Evolutionary conservation across 2,113 vertebrate species (phyloP).

Genomic region (Gracilinanus agilis): DNA sequence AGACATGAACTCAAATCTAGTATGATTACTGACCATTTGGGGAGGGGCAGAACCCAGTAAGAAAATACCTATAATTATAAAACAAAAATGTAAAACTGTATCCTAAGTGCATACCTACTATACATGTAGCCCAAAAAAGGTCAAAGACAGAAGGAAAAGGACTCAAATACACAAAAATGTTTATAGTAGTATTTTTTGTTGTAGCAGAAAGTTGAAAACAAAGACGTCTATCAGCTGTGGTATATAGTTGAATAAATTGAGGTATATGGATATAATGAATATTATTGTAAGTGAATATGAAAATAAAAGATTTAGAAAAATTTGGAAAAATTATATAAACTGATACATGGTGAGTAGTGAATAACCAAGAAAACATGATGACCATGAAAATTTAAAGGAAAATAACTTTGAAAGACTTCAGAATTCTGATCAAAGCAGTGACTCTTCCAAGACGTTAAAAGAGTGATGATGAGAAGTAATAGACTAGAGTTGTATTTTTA

Average conservation of each 20-base stretch:
- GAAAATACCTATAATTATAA: background rate
- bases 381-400: background rate
- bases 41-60: background rate
- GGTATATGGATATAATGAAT: background rate
- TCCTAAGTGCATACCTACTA: background rate
- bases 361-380: background rate
- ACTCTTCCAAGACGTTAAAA: background rate
- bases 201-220: background rate
- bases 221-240: background rate
- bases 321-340: background rate
- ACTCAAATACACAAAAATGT: background rate
- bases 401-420: background rate
- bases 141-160: background rate
- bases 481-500: background rate
- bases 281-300: background rate
- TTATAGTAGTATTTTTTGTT: background rate
- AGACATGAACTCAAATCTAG: background rate
- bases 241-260: background rate
- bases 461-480: background rate
- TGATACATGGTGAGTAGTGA: background rate
- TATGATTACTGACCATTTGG: background rate
- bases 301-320: background rate
- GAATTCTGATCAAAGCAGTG: background rate
- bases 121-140: background rate
- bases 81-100: background rate